phyloP scores from a whole-genome alignment of 1,140 invertebrate species.

The Meloidogyne floridensis region DNA sequence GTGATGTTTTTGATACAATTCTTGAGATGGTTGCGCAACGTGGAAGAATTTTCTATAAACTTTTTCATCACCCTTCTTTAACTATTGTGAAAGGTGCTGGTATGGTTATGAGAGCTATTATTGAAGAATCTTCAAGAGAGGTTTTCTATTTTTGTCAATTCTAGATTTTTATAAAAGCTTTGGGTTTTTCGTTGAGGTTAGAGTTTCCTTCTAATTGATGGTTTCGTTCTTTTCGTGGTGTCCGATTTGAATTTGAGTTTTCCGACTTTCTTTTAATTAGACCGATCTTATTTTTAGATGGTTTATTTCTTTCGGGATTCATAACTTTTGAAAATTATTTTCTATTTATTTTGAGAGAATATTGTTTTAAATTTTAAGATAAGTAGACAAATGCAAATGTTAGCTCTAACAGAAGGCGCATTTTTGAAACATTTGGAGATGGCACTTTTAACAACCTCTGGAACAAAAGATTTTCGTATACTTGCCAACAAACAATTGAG shows the following conservation, averaged over 20 bases:
- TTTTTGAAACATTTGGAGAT: conserved; percentile 87
- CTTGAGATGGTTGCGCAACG: conserved; percentile 88
- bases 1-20: conserved; percentile 91
- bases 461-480: conserved; percentile 68
- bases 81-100: conserved; percentile 97
- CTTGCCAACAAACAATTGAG: conserved; percentile 82
- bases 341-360: no score
- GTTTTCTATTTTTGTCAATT: no score
- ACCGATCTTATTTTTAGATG: no score
- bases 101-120: conserved; percentile 91
- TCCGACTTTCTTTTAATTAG: no score
- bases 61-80: conserved; percentile 95
- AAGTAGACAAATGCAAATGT: conserved; percentile 88
- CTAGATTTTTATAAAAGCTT: no score
- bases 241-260: no score
- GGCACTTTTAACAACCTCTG: conserved; percentile 82
- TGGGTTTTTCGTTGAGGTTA: no score
- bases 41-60: conserved; percentile 84
- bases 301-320: no score
- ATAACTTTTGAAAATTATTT: neutral
- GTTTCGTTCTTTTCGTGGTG: no score
- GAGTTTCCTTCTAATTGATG: no score
- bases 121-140: conserved; percentile 87
- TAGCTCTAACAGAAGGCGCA: conserved; percentile 94
- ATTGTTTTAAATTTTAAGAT: neutral